These are phyloP conservation scores for Callorhinus ursinus DNA, from an alignment of 2,113 vertebrate genomes.

Conservation along the genomic window DNA sequence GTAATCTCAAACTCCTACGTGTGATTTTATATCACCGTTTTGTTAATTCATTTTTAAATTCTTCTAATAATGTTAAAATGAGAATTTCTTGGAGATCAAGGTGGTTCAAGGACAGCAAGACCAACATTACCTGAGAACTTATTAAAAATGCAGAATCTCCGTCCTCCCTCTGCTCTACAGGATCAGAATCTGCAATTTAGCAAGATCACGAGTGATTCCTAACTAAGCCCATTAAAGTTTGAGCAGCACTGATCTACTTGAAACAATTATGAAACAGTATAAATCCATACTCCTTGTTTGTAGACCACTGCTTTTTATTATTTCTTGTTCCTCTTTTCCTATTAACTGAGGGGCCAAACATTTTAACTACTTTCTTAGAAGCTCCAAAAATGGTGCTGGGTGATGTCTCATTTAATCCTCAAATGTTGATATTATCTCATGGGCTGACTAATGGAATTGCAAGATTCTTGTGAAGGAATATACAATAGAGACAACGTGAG, in stretches of 20 bases:
- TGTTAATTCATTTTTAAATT: not conserved
- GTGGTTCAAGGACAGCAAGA: not conserved
- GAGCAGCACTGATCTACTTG: not conserved
- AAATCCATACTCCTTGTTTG: not conserved
- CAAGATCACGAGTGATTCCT: not conserved
- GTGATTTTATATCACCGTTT: not conserved
- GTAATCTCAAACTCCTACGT: not conserved
- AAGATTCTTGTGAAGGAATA: not conserved
- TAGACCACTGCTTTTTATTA: not conserved
- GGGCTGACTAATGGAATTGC: not conserved
- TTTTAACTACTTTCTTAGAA: constrained; percentile 4
- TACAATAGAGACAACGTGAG: not conserved
- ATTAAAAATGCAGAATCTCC: not conserved
- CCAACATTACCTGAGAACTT: not conserved
- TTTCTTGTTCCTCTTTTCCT: not conserved
- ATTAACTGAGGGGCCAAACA: not conserved
- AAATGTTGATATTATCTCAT: not conserved
- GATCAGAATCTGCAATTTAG: constrained; percentile 1
- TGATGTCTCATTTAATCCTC: not conserved
- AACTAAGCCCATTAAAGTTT: not conserved
- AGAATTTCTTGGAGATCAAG: not conserved
- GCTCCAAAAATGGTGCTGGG: not conserved
- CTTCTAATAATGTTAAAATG: not conserved
- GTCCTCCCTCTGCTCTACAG: not conserved
- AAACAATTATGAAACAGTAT: not conserved